Base-by-base conservation (phyloP, 2,113 vertebrate genomes). In the Gopherus evgoodei region DNA sequence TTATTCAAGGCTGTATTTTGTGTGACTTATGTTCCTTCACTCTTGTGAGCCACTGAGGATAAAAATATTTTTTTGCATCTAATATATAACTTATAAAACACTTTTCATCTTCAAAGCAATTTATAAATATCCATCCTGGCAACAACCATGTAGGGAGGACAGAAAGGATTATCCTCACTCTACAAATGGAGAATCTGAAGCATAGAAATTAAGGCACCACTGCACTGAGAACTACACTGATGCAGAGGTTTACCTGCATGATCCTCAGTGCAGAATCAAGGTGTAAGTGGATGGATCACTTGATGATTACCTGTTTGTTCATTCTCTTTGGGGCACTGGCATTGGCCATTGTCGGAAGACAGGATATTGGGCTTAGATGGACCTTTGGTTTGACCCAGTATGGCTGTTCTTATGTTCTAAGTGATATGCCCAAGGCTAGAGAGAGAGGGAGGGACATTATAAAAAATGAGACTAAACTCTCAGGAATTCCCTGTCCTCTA, bases 381-480 rank as follows among this genome's bases (percentile, higher is more conserved):
- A 22, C 21, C 53, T 54, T 54, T 54, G 53, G 53, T 54, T 21
- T 54, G 21, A 54, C 53, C 53, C 21, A 54, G 53, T 54, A 22
- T 22, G 53, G 21, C 53, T 6, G 8, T 21, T 22, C 53, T 54
- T 54, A 54, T 27, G 56, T 57, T 57, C 56, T 57, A 86, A 87
- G 94, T 87, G 24, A 80, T 89, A 76, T 90, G 84, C 90, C 81
- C 19, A 84, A 35, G 62, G 62, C 31, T 69, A 69, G 81, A 96
- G 91, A 93, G 94, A 96, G 94, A 88, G 95, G 80, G 92, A 94
- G 84, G 90, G 83, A 92, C 85, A 86, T 96, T 95, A 93, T 88
- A 89, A 95, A 96, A 94, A 97, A 96, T 96, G 95, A 87, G 84
- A 83, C 83, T 81, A 80, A 81, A 86, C 81, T 95, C 94, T 82